Base-by-base conservation (phyloP, 2,797 vertebrate species). In the Babyrousa celebensis region DNA sequence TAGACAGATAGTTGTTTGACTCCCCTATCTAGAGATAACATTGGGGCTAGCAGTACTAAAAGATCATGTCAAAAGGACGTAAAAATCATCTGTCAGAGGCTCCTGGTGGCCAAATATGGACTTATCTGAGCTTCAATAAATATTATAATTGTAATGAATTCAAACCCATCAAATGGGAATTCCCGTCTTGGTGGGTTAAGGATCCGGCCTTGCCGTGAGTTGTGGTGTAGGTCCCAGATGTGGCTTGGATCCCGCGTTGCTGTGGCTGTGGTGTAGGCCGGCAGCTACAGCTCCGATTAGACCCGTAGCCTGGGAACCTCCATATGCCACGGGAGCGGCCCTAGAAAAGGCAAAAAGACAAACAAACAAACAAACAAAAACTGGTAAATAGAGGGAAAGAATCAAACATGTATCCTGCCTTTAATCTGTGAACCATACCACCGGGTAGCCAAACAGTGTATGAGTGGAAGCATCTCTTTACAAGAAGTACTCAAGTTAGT, bases 121-220 rank as follows among this genome's bases (percentile, higher is more conserved):
- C 43, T 16, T 43, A 68, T 87, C 58, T 82, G 67, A 23, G 14
- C 48, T 40, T 82, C n/a, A 23, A 8, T 48, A 75, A 89, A 93
- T 71, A 85, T 87, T 78, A 75, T 91, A 83, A 93, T 84, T 63
- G 8, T 85, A 83, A 89, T 60, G 15, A 72, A 84, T 68, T 77
- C 17, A 92, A 84, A 67, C 27, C 48, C 70, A 68, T 72, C 60
- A 74, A 79, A 85, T 60, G 36, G 36, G 36, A 36, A 36, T 36
- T 36, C 36, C 36, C 36, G 36, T 36, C 36, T 36, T 36, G 36
- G 36, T 36, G 36, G 36, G 3, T 36, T 36, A 36, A 36, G 36
- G 36, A 36, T 36, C 36, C 36, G 3, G 36, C 36, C 3, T 36
- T 36, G 36, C 36, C 36, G 36, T 36, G 36, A 36, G 36, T 36